Conservation (phyloP, 30 jellyfish, hydroid and myxozoan species). For the Chironex yamaguchii region DNA sequence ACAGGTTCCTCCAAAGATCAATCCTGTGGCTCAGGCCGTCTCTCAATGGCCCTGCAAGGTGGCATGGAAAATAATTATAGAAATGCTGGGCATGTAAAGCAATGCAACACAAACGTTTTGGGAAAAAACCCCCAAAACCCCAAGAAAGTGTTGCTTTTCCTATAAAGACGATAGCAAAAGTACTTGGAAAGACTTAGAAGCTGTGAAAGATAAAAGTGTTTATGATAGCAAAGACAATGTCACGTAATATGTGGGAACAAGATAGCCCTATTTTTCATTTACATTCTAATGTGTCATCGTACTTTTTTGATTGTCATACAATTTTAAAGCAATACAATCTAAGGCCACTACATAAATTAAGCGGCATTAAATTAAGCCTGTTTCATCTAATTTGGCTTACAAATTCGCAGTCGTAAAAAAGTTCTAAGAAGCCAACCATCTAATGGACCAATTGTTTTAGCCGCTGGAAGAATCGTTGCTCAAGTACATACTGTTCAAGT, state of each 20-base stretch:
- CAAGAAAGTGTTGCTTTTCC: neutral
- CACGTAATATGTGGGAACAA: neutral
- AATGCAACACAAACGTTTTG: neutral
- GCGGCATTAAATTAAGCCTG: neutral
- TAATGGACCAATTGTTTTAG: too few species aligned
- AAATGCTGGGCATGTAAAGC: neutral
- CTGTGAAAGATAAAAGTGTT: neutral
- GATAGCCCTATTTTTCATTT: neutral
- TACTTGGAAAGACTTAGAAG: neutral
- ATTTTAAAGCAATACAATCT: neutral
- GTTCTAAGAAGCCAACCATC: too few species aligned
- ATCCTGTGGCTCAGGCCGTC: too few species aligned
- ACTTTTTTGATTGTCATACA: neutral
- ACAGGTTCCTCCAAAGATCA: too few species aligned
- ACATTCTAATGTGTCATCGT: neutral
- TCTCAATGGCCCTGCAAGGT: neutral
- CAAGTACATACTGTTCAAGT: too few species aligned
- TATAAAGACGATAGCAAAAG: neutral
- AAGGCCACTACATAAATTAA: too few species aligned
- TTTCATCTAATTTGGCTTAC: neutral
- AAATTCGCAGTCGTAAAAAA: too few species aligned
- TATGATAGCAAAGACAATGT: neutral
- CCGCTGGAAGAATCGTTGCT: too few species aligned
- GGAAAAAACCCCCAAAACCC: neutral
- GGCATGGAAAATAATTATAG: neutral